Base-by-base conservation (phyloP, 2,797 vertebrate genomes). In the Sebastes kiyomatsui region DNA sequence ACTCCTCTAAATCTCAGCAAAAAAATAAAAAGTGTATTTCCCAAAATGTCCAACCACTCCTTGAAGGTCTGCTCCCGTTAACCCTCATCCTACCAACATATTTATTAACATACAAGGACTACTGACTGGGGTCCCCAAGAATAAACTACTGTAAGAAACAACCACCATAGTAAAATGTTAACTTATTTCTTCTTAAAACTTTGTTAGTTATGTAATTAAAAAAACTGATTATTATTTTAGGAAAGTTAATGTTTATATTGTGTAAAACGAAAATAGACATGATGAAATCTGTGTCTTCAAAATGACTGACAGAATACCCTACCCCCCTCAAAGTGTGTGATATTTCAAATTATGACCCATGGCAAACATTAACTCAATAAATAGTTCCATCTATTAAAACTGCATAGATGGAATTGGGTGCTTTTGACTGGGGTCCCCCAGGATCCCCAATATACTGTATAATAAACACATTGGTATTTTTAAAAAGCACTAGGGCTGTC, bases 361-460 rank as follows among this genome's bases (percentile, higher is more conserved):
- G 4, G 18, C 0, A 60, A 30, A 61, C 0, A 59, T 59, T 0
- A 59, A 59, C 58, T 33, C 32, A n/a, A 33, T 62, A 33, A 62
- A 22, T 0, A 33, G 30, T 61, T 32, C 0, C 0, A n/a, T n/a
- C 0, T n/a, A 62, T 33, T 62, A 33, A 32, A 46, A 46, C 42
- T 42, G 0, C 35, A 38, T 13, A 38, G 35, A 12, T 38, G 27
- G 18, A 30, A 30, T 20, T 60, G 27, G 58, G 8, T 30, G 30
- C 14, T 28, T 59, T 59, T 59, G 56, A 28, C 2, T 59, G 4
- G 14, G 59, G 1, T 42, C 18, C 18, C 9, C 0, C 16, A 61
- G 59, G 8, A 30, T 18, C 18, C 28, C 0, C 14, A 42, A 42
- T 42, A 42, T 14, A 38, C 0, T 38, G 13, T 38, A 38, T 38